Evolutionary conservation across 64 coral and sea anemone genomes (phyloP), one percentile per base, ranked within the genome.

Genomic region (Cladopsammia gracilis): DNA sequence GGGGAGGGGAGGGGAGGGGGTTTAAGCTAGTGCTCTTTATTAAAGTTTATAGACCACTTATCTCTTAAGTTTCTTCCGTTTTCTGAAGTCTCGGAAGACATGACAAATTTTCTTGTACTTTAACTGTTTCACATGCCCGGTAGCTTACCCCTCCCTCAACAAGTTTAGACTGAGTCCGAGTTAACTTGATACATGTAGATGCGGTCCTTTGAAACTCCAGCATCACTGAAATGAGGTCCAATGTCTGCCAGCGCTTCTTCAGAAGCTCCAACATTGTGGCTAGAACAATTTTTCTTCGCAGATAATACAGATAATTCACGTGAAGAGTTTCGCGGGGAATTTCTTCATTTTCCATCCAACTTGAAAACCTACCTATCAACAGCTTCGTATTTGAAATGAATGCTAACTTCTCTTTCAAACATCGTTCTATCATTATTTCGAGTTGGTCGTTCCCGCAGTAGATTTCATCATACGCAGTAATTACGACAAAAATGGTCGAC

Each of bases 141-240:
- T 34, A 2, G 34, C 2, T 34, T 34, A 34, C 2, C 34, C 34
- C 34, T 34, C 34, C 2, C 34, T 34, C 0, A 2, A 2, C 2
- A 34, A 1, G 34, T 34, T 0, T 0, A 34, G 0, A 34, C 5
- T 24, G 3, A 4, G 10, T 6, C n/a, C n/a, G n/a, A 1, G 6
- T 56, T 1, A 0, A 61, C 12, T 34, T 34, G 34, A 34, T 1
- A 34, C 0, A 2, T 34, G 2, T 1, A 34, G 34, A 2, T 34
- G 2, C 6, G 64, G 79, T 47, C 59, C 79, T 83, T 64, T 48
- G 16, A 8, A 64, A 42, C 48, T 83, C 79, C 6, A 46, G 11
- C 79, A 83, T 83, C 16, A 83, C 61, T 44, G 79, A 64, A 64
- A 65, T n/a, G 10, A 83, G 58, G 16, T 83, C 79, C 79, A 83